Conservation (phyloP, 1,140 invertebrate genomes). For the Rhagoletis pomonella region DNA sequence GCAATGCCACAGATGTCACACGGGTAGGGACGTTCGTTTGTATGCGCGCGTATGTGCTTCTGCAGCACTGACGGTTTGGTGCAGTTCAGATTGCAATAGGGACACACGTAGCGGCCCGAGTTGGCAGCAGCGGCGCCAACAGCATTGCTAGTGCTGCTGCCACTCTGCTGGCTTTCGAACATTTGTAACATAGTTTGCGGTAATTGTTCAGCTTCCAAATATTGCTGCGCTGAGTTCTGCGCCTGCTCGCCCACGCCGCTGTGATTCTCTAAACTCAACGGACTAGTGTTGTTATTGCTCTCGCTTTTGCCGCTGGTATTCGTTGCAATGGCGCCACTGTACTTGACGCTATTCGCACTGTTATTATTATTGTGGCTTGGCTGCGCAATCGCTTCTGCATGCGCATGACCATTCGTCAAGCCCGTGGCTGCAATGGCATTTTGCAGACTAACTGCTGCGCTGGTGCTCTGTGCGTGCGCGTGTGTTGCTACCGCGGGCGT, state of each 20-base stretch:
- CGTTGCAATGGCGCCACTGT: not conserved
- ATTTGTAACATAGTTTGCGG: constrained; percentile 18
- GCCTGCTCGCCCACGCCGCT: not conserved
- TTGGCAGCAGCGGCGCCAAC: not conserved
- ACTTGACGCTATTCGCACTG: constrained; percentile 5
- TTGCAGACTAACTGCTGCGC: not conserved
- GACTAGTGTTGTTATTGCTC: not conserved
- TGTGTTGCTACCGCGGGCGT: not conserved
- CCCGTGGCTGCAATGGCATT: not conserved
- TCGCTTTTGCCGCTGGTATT: not conserved
- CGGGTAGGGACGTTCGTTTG: constrained; percentile 94
- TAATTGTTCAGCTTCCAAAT: constrained; percentile 1
- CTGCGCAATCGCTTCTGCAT: not conserved
- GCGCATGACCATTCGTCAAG: not conserved
- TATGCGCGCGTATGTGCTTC: constrained; percentile 94
- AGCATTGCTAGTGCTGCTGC: not conserved
- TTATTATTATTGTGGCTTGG: constrained; percentile 58
- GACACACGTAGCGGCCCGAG: constrained; percentile 84
- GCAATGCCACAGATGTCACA: constrained; percentile 92
- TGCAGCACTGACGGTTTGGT: constrained; percentile 95
- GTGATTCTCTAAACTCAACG: not conserved
- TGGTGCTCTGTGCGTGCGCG: not conserved
- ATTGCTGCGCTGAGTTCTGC: not conserved
- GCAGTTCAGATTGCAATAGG: constrained; percentile 90
- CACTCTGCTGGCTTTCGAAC: constrained; percentile 7